Conservation (phyloP, 2,888 invertebrate genomes). For the Habrosyne pyritoides region DNA sequence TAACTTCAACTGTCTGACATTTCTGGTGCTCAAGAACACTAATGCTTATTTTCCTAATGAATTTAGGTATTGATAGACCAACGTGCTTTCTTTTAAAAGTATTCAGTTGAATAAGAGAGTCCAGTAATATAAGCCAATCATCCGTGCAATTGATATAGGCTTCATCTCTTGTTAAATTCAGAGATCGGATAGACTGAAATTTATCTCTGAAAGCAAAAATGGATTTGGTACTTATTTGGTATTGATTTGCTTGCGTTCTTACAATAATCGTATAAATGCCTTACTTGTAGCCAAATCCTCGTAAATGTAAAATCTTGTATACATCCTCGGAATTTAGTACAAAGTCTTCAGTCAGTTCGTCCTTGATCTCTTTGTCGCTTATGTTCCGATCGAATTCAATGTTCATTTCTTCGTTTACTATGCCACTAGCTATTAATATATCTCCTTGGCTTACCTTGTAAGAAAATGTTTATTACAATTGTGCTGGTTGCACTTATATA, state of each 20-base stretch:
- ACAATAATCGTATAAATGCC: constrained; percentile 14
- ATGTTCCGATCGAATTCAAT: constrained; percentile 15
- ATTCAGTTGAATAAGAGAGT: constrained; percentile 44
- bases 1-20: constrained; percentile 10
- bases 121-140: constrained; percentile 47
- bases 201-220: constrained; percentile 36
- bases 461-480: too few species aligned
- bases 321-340: constrained; percentile 35
- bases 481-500: too few species aligned
- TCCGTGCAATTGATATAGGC: constrained; percentile 35
- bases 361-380: constrained; percentile 9
- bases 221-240: too few species aligned
- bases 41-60: constrained; percentile 38
- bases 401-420: constrained; percentile 16
- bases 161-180: constrained; percentile 24
- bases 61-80: constrained; percentile 40
- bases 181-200: constrained; percentile 38
- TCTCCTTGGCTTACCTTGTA: constrained; percentile 37
- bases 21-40: constrained; percentile 28
- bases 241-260: constrained; percentile 41
- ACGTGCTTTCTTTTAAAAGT: constrained; percentile 28
- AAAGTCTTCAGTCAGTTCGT: constrained; percentile 28
- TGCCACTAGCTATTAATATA: constrained; percentile 23
- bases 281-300: constrained; percentile 43
- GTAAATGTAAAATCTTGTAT: constrained; percentile 37